Base-by-base conservation (phyloP, 2,113 vertebrate species). In the Haemorhous mexicanus region DNA sequence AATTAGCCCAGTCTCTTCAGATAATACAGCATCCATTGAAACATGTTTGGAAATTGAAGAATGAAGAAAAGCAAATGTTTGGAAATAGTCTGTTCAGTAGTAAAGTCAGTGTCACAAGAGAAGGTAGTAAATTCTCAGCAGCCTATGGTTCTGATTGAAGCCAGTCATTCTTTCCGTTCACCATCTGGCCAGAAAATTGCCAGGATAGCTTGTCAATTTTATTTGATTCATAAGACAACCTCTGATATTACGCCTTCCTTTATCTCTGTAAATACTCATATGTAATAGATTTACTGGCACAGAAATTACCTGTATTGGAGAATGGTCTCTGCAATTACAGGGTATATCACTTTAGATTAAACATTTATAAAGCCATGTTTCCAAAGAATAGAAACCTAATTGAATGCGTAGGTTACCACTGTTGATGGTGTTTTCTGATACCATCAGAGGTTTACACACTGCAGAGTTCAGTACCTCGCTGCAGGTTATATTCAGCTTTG, bases 231-330 rank as follows among this genome's bases (percentile, higher is more conserved):
- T 79, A 55, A 63, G 21, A 27, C 14, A 62, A 13, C 27, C 53
- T 75, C 63, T 89, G 35, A 43, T 83, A 37, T 75, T 53, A 44
- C 70, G 37, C 33, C 68, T 89, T 84, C 33, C 72, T 81, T 87
- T 89, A 35, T 55, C 7, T 70, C 62, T 61, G 13, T 84, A 72
- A 83, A 61, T 68, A 33, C 16, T 59, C 44, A 30, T 76, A 28
- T 5, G 12, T n/a, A 70, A 32, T 83, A 79, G 44, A 68, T 68
- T 39, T 86, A 83, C 44, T 72, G 46, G 52, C 23, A 27, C 2
- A 13, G 58, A 76, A 76, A 61, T 69, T 26, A 33, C 3, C 37
- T 66, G 9, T 33, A n/a, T 35, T 63, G 56, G 56, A 62, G 17
- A 66, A 63, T 26, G 58, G 6, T 86, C 39, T 83, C 47, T 64